These are phyloP conservation scores for Busseola fusca DNA, from an alignment of 2,888 invertebrate genomes.

Conservation along the genomic window DNA sequence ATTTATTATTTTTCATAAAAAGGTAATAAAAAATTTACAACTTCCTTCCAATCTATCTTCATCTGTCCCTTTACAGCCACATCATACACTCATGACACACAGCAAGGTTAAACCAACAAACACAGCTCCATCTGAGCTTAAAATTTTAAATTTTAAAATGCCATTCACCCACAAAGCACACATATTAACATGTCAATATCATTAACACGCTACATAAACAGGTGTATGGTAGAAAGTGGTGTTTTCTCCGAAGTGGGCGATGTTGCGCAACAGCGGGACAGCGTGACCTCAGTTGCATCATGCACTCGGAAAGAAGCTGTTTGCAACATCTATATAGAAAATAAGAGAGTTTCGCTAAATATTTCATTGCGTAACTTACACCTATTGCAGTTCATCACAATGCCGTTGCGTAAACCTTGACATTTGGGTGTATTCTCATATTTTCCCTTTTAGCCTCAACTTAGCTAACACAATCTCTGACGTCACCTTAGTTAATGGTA, in stretches of 20 bases:
- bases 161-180: slow-evolving; percentile 51
- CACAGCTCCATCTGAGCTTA: slow-evolving; percentile 34
- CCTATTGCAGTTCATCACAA: slow-evolving; percentile 75
- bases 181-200: slow-evolving; percentile 67
- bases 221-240: slow-evolving; percentile 83
- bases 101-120: slow-evolving; percentile 34
- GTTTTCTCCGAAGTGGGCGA: slow-evolving; percentile 79
- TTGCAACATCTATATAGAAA: slow-evolving; percentile 83
- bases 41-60: too few species aligned
- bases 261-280: slow-evolving; percentile 77
- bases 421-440: slow-evolving; percentile 69
- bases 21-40: too few species aligned
- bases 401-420: slow-evolving; percentile 83
- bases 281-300: slow-evolving; percentile 86
- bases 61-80: slow-evolving; percentile 10
- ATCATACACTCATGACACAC: slow-evolving; percentile 12
- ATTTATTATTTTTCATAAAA: too few species aligned
- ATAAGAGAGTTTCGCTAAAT: slow-evolving; percentile 84
- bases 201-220: slow-evolving; percentile 71
- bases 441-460: slow-evolving; percentile 68
- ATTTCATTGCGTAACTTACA: slow-evolving; percentile 79
- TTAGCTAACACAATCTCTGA: slow-evolving; percentile 27
- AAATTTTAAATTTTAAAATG: slow-evolving; percentile 55
- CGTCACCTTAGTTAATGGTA: slow-evolving; percentile 48
- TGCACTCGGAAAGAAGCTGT: slow-evolving; percentile 76